Evolutionary conservation across 2,888 invertebrate genomes (phyloP).

Genomic region (Autographa pulchrina): DNA sequence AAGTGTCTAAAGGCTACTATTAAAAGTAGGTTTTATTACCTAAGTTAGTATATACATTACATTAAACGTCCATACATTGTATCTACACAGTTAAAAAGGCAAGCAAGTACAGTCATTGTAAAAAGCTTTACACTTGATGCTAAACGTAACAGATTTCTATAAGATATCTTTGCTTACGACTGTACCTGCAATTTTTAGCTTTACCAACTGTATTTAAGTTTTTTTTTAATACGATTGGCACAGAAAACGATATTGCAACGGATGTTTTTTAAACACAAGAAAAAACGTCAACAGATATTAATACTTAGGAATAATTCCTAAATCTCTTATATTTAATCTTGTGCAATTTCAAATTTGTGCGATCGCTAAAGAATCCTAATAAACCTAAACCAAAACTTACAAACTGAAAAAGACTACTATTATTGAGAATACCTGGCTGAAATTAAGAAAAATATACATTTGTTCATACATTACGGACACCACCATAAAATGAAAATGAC

Average conservation of each 20-base stretch:
- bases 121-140: background rate
- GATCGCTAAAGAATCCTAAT: background rate
- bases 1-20: conserved; percentile 22
- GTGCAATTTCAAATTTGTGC: background rate
- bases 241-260: background rate
- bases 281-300: background rate
- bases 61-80: background rate
- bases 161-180: background rate
- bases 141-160: background rate
- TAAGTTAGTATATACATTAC: conserved; percentile 32
- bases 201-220: background rate
- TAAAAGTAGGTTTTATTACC: conserved; percentile 5
- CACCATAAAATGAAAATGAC: too few species aligned
- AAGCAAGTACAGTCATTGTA: conserved; percentile 5
- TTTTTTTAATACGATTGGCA: background rate
- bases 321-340: background rate
- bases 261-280: too few species aligned
- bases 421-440: too few species aligned
- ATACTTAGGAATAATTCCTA: background rate
- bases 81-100: conserved; percentile 11
- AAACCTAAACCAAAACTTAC: background rate
- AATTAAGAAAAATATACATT: too few species aligned
- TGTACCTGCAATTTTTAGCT: background rate
- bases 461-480: too few species aligned
- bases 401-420: too few species aligned